Base-by-base conservation (phyloP, 2,888 invertebrate genomes). In the Harmothoe impar region DNA sequence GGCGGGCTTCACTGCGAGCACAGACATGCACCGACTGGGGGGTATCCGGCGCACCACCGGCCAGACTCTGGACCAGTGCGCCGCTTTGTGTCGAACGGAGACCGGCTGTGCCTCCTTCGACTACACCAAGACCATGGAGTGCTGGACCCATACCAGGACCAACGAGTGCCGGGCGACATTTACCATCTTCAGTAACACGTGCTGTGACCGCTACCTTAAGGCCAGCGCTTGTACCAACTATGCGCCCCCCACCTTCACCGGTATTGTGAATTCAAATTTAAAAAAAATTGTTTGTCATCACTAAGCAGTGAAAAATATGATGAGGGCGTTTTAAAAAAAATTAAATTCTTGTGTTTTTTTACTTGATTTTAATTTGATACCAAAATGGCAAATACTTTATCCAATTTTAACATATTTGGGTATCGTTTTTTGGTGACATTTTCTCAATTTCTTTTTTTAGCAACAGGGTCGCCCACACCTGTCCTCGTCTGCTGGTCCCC, bases 161-260 rank as follows among this genome's bases (percentile, higher is more conserved):
- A 12, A 81, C 7, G 81, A 81, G n/a, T 81, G 81, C 43, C 33
- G 23, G 0, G n/a, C 17, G 31, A 12, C 33, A 7, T 33, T 15
- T 23, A 20, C 10, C 7, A 43, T 35, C 12, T 81, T 3, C 35
- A 20, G 10, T 23, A 81, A 81, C n/a, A 81, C 20, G 5, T 81
- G 81, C n/a, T 81, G 81, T 43, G 43, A 81, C 81, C 81, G 43
- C 25, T 81, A 81, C 43, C 35, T 81, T 12, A 81, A 43, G 43
- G 20, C 81, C 0, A 33, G 7, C 15, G n/a, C 35, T 17, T 81
- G 81, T n/a, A 81, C 81, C 20, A n/a, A 12, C 43, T 81, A 81
- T 20, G 25, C 1, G 35, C 33, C 43, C 1, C 81, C 81, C 3
- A 43, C 33, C 7, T 81, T 81, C 43, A 81, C 43, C 3, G 81